These are phyloP conservation scores for Callaeas wilsoni DNA, from an alignment of 2,113 vertebrate genomes.

Conservation along the genomic window DNA sequence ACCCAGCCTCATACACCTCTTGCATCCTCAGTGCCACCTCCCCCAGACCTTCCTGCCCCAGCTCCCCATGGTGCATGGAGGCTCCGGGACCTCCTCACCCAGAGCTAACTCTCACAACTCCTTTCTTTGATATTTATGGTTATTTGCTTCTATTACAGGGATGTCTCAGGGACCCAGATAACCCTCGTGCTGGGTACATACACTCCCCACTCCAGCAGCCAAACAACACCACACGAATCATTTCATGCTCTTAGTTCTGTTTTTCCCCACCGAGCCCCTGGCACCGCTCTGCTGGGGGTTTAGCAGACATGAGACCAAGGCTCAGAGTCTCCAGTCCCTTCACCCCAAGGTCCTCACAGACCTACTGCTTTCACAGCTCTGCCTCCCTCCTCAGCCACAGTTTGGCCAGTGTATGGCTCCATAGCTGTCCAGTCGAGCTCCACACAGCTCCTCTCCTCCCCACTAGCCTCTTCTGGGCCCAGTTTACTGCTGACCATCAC, in stretches of 20 bases:
- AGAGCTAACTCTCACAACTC: not conserved
- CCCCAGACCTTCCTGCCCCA: not conserved
- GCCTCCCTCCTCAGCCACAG: not conserved
- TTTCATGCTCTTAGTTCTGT: not conserved
- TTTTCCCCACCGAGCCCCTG: rapidly evolving
- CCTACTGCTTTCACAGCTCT: not conserved
- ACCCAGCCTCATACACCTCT: not conserved
- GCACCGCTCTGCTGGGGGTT: rapidly evolving
- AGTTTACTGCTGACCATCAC: not conserved
- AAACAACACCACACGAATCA: rapidly evolving
- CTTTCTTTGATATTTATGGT: not conserved
- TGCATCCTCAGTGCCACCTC: not conserved
- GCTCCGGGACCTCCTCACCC: not conserved
- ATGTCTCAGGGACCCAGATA: rapidly evolving
- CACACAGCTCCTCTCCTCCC: not conserved
- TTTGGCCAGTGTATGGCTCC: rapidly evolving
- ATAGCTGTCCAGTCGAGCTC: rapidly evolving
- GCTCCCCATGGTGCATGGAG: rapidly evolving
- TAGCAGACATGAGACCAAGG: rapidly evolving
- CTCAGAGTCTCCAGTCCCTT: not conserved
- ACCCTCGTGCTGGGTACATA: not conserved
- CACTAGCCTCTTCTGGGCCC: not conserved
- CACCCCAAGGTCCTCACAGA: not conserved
- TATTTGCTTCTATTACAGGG: not conserved
- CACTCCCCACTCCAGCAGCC: not conserved